phyloP scores from a whole-genome alignment of 30 jellyfish, hydroid and myxozoan species.

The Pseudorhiza aurosa region DNA sequence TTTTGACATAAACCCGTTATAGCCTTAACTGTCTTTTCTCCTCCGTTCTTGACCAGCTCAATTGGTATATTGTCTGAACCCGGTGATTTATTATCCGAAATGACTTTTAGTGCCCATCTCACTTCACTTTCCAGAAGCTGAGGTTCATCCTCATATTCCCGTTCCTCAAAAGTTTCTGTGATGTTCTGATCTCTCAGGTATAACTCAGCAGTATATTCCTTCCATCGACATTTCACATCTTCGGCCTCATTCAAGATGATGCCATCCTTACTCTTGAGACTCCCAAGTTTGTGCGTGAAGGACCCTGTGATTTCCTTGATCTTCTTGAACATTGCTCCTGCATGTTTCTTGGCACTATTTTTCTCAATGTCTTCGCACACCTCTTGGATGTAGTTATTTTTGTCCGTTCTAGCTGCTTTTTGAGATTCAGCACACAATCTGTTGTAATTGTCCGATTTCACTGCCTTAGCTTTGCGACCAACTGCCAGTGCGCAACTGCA shows the following conservation, averaged over 20 bases:
- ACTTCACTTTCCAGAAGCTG: neutral
- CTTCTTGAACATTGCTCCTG: neutral
- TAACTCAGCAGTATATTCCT: neutral
- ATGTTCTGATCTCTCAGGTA: neutral
- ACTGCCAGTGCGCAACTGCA: too few species aligned
- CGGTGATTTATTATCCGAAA: neutral
- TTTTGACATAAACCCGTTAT: conserved; percentile 6
- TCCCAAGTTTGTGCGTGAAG: neutral
- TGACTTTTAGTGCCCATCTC: conserved; percentile 7
- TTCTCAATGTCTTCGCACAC: neutral
- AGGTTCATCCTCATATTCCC: neutral
- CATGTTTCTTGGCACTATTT: neutral
- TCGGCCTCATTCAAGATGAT: conserved; percentile 11
- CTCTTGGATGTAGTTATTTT: neutral
- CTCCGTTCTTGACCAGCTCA: conserved; percentile 19
- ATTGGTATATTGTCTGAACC: conserved; percentile 27
- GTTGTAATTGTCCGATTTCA: too few species aligned
- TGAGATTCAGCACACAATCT: too few species aligned
- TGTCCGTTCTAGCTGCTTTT: neutral
- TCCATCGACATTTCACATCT: conserved; percentile 14
- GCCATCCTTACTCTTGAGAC: neutral
- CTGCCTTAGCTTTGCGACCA: too few species aligned
- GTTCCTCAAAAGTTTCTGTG: too few species aligned
- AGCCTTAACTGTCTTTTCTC: conserved; percentile 3
- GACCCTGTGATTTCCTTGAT: conserved; percentile 22